A percentile compares a stretch with the other conserved stretches of the same genome.
phyloP scores from a whole-genome alignment of 2,888 invertebrate species.

The Plemyria rubiginata region DNA sequence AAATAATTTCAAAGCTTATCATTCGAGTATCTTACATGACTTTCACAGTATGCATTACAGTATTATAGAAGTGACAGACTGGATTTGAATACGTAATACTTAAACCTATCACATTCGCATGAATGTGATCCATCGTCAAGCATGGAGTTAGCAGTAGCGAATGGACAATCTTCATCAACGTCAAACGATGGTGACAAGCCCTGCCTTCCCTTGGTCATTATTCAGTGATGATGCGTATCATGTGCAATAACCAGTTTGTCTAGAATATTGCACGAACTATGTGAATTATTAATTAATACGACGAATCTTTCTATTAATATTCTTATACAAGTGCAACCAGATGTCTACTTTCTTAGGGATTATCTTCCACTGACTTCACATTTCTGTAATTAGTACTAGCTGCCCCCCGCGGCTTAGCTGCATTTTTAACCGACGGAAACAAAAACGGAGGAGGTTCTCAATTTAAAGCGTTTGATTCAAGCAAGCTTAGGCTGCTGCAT shows the following conservation, averaged over 20 bases:
- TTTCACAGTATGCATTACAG: too few relatives aligned
- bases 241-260: conserved; percentile 21
- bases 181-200: conserved; percentile 40
- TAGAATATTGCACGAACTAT: neutral
- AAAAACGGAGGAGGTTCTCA: too few relatives aligned
- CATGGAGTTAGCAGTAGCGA: conserved; percentile 25
- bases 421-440: too few relatives aligned
- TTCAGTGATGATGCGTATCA: conserved; percentile 38
- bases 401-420: too few relatives aligned
- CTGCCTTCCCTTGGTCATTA: conserved; percentile 37
- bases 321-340: neutral
- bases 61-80: conserved; percentile 19
- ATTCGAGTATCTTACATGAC: too few relatives aligned
- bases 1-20: neutral
- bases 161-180: conserved; percentile 56
- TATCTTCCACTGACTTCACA: neutral
- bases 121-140: conserved; percentile 17
- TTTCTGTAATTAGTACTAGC: too few relatives aligned
- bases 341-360: neutral
- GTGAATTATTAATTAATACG: conserved; percentile 2
- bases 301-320: neutral
- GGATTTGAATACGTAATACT: too few relatives aligned
- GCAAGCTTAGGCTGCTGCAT: too few relatives aligned
- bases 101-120: conserved; percentile 11
- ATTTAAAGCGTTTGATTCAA: too few relatives aligned